Percentiles rank a stretch among this genome's conserved stretches.
Conservation (phyloP, 2,888 invertebrate species). For the Schizaphis graminum region DNA sequence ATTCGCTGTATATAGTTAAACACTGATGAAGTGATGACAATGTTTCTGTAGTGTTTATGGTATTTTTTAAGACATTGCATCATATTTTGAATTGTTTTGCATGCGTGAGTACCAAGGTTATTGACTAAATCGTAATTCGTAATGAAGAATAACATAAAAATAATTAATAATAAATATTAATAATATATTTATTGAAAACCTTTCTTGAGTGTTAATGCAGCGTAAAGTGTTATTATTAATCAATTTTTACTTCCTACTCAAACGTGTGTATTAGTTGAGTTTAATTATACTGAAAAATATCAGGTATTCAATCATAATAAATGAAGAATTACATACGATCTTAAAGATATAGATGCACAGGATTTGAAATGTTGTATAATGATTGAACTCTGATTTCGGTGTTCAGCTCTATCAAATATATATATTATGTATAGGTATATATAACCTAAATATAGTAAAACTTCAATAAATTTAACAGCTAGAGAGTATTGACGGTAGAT, state of each 20-base stretch:
- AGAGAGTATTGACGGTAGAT: background rate
- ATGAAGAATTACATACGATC: background rate
- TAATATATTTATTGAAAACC: background rate
- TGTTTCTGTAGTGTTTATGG: background rate
- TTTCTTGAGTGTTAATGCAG: background rate
- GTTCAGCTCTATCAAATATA: background rate
- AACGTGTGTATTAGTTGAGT: background rate
- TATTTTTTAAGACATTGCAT: background rate
- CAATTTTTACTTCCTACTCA: background rate
- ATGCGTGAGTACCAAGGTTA: background rate
- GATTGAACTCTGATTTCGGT: background rate
- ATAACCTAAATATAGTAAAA: background rate
- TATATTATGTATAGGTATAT: background rate
- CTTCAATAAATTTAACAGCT: background rate
- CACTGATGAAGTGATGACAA: background rate
- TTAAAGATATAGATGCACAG: background rate
- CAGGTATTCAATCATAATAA: background rate
- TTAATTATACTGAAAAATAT: background rate
- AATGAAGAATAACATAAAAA: background rate
- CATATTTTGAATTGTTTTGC: background rate
- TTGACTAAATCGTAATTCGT: conserved; percentile 15
- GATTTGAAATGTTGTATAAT: background rate
- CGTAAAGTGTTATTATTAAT: background rate
- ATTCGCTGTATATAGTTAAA: background rate
- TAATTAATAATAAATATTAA: background rate